A percentile compares a stretch with the other conserved stretches of the same genome.
These are phyloP conservation scores for Rhinoptilus africanus DNA, from an alignment of 2,113 vertebrate genomes.

Conservation along the genomic window DNA sequence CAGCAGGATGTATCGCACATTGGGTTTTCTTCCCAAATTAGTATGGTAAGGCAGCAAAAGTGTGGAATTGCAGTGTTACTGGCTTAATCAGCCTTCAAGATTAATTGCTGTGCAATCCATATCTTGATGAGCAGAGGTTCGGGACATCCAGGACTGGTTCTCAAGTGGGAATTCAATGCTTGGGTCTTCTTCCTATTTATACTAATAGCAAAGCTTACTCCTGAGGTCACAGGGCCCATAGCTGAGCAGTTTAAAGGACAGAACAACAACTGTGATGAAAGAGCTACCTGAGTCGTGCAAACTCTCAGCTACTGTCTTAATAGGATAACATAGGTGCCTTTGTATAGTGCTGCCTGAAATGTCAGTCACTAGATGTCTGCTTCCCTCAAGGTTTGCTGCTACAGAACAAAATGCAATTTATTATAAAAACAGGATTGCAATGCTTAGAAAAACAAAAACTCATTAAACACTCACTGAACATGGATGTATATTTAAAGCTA, in stretches of 20 bases:
- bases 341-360: neutral
- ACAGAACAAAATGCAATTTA: neutral
- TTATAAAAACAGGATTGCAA: neutral
- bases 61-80: neutral
- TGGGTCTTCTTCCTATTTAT: neutral
- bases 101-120: neutral
- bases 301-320: neutral
- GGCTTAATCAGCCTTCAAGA: neutral
- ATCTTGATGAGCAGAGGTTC: neutral
- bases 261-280: neutral
- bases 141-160: neutral
- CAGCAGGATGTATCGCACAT: rapidly evolving
- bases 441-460: neutral
- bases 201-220: neutral
- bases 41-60: neutral
- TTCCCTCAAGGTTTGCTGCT: neutral
- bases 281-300: neutral
- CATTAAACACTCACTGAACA: neutral
- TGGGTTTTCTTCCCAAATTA: neutral
- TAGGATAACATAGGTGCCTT: neutral
- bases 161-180: neutral
- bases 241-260: neutral
- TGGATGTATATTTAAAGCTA: neutral
- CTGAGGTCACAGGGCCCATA: neutral
- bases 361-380: neutral